Evolutionary conservation across 92 coral and sea anemone genomes (phyloP).

Genomic region (Muricea muricata): DNA sequence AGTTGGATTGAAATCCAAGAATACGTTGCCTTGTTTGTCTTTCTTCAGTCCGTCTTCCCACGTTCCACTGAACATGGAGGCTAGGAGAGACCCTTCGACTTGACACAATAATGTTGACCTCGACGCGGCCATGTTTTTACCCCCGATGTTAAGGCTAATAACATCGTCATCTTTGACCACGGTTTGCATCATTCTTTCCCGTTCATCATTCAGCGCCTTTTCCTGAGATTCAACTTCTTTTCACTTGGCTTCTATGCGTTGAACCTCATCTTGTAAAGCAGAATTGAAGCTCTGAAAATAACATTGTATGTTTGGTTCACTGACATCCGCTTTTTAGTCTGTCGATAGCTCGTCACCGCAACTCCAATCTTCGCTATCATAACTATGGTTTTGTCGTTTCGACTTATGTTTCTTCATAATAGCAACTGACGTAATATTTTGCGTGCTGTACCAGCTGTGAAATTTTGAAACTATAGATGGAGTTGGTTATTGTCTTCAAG

Average conservation of each 20-base stretch:
- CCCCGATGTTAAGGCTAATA: neutral
- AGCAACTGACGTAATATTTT: too few relatives aligned
- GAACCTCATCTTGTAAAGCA: neutral
- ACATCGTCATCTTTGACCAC: neutral
- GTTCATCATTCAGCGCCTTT: neutral
- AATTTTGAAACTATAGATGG: too few relatives aligned
- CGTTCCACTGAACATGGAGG: neutral
- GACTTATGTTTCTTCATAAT: too few relatives aligned
- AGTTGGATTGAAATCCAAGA: neutral
- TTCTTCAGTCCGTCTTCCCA: constrained; percentile 7
- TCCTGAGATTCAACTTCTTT: neutral
- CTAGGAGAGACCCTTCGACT: neutral
- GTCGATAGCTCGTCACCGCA: too few relatives aligned
- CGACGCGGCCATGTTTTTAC: neutral
- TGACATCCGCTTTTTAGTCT: too few relatives aligned
- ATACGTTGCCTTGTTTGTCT: neutral
- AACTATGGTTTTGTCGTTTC: too few relatives aligned
- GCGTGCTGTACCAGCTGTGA: too few relatives aligned
- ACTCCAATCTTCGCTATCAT: too few relatives aligned
- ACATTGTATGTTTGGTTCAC: neutral
- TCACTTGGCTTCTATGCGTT: neutral
- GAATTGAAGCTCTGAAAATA: neutral
- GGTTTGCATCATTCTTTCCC: neutral
- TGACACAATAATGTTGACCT: constrained; percentile 25
- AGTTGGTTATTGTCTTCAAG: too few relatives aligned